Evolutionary conservation across 2,888 invertebrate genomes (phyloP).

Genomic region (Nymphalis polychloros): DNA sequence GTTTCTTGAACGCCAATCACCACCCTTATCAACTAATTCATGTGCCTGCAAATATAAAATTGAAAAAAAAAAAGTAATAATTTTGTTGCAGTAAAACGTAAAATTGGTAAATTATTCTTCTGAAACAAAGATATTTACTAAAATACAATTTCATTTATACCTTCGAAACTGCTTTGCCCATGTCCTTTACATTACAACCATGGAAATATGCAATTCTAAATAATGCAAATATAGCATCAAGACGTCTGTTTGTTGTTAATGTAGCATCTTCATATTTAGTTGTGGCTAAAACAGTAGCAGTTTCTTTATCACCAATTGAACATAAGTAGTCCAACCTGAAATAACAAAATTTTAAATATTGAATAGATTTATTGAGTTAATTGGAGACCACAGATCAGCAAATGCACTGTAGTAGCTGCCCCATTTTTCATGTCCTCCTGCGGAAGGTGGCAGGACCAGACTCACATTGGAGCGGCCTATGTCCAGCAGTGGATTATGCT

Average conservation of each 20-base stretch:
- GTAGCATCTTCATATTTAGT: conserved; percentile 80
- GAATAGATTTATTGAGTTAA: neutral
- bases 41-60: conserved; percentile 61
- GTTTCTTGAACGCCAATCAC: conserved; percentile 99
- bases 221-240: conserved; percentile 81
- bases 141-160: conserved; percentile 47
- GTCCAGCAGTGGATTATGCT: too few species aligned
- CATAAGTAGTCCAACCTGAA: conserved; percentile 80
- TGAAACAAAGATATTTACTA: neutral
- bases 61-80: too few species aligned
- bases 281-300: conserved; percentile 74
- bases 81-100: too few species aligned
- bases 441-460: too few species aligned
- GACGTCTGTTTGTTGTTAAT: conserved; percentile 78
- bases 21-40: conserved; percentile 96
- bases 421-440: too few species aligned
- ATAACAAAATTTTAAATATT: conserved; percentile 27
- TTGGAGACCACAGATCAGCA: too few species aligned
- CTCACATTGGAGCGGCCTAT: too few species aligned
- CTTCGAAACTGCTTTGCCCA: conserved; percentile 81
- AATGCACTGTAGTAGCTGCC: too few species aligned
- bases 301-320: conserved; percentile 80
- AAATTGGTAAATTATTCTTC: too few species aligned
- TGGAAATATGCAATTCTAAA: conserved; percentile 83
- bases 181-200: conserved; percentile 81